A percentile compares a stretch with the other conserved stretches of the same genome.
Conservation (phyloP, 1,140 invertebrate species). For the Cherax destructor region DNA sequence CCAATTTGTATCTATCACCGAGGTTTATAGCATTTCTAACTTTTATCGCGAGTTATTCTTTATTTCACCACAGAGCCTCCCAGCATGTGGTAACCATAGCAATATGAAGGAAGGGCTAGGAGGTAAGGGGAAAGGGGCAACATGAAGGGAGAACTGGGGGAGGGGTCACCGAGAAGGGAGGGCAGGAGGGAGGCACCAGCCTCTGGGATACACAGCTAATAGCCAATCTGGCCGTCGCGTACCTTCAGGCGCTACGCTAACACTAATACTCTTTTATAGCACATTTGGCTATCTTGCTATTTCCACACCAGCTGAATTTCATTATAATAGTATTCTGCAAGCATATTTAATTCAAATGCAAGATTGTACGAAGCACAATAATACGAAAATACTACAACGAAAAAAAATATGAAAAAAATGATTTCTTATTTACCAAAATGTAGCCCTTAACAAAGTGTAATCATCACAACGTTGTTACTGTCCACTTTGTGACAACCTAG, state of each 20-base stretch:
- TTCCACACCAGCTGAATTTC: background rate
- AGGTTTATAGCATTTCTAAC: background rate
- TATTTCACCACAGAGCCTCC: background rate
- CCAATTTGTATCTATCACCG: no score
- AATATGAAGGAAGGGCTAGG: background rate
- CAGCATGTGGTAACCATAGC: background rate
- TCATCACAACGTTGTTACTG: background rate
- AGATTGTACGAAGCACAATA: no score
- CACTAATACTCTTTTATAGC: background rate
- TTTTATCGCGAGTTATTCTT: background rate
- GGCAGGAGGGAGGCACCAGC: background rate
- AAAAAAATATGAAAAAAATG: no score
- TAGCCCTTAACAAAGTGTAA: background rate
- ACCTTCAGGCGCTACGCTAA: background rate
- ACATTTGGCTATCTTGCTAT: background rate
- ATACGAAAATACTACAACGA: no score
- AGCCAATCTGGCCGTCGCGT: background rate
- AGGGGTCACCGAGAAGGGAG: background rate
- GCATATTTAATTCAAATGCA: no score
- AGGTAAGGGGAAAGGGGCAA: no score
- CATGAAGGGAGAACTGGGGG: no score
- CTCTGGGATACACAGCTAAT: constrained; percentile 9
- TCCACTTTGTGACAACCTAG: background rate
- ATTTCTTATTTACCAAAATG: background rate
- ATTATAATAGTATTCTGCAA: background rate